These are phyloP conservation scores for Gouania willdenowi DNA, from an alignment of 2,797 vertebrate species.

Conservation along the genomic window DNA sequence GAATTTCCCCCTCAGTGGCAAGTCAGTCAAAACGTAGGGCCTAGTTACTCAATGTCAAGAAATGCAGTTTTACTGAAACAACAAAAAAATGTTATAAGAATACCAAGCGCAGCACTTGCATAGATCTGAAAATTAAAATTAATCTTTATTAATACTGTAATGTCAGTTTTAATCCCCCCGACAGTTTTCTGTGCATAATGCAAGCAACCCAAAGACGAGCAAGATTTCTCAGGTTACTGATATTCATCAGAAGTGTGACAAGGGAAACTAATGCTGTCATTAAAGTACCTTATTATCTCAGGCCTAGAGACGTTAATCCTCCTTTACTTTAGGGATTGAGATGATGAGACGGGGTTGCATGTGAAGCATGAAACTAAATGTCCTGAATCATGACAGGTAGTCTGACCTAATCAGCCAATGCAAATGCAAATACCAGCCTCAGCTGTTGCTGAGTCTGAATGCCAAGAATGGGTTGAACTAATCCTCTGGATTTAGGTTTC, in stretches of 20 bases:
- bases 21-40: no score
- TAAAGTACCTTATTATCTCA: slow-evolving; percentile 2
- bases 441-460: slow-evolving; percentile 28
- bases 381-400: slow-evolving; percentile 25
- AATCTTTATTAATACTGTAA: no score
- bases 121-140: no score
- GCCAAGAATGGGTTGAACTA: slow-evolving; percentile 53
- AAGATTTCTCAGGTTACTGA: slow-evolving; percentile 1
- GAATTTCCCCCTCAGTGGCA: no score
- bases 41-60: no score
- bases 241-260: slow-evolving; percentile 12
- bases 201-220: neutral
- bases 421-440: slow-evolving; percentile 40
- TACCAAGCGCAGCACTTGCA: no score
- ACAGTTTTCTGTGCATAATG: no score
- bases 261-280: slow-evolving; percentile 17
- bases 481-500: slow-evolving; percentile 56
- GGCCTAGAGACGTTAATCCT: slow-evolving; percentile 31
- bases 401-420: slow-evolving; percentile 42
- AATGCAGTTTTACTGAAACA: no score
- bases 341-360: slow-evolving; percentile 5
- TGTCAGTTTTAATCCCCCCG: no score
- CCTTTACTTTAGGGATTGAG: slow-evolving; percentile 2
- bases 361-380: slow-evolving; percentile 23
- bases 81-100: no score